Conservation (phyloP, 2,888 invertebrate genomes). For the Cremastinae sp. region DNA sequence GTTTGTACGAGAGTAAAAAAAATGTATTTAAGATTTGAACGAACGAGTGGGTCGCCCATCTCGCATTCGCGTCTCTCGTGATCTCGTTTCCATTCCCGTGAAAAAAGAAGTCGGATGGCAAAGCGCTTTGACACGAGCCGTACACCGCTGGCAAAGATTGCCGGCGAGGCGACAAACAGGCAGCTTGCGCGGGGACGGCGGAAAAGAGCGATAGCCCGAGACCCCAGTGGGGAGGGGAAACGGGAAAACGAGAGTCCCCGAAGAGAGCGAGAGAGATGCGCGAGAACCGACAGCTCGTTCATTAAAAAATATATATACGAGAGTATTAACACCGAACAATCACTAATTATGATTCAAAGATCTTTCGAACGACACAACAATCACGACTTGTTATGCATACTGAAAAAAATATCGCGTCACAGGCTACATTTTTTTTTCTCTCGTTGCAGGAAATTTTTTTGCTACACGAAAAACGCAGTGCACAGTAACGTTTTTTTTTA, state of each 20-base stretch:
- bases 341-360: constrained; percentile 1
- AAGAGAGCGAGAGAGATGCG: constrained; percentile 19
- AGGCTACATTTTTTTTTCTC: constrained; percentile 7
- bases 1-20: constrained; percentile 2
- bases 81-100: constrained; percentile 27
- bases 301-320: constrained; percentile 23
- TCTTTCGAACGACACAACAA: background rate
- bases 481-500: constrained; percentile 12
- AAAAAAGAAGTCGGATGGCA: constrained; percentile 18
- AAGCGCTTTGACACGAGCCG: constrained; percentile 36
- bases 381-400: constrained; percentile 1
- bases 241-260: constrained; percentile 3
- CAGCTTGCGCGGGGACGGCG: constrained; percentile 32
- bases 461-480: constrained; percentile 11
- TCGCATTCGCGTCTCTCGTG: constrained; percentile 45
- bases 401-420: constrained; percentile 24
- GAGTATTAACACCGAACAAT: constrained; percentile 25
- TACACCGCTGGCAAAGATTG: constrained; percentile 13
- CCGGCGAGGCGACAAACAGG: constrained; percentile 22
- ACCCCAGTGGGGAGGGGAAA: background rate
- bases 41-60: constrained; percentile 16
- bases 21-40: constrained; percentile 10
- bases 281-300: constrained; percentile 42
- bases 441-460: constrained; percentile 6
- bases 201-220: constrained; percentile 21